A percentile compares a stretch with the other conserved stretches of the same genome.
Evolutionary conservation across 1,140 invertebrate genomes (phyloP).

Genomic region (Phocides pigmalion): DNA sequence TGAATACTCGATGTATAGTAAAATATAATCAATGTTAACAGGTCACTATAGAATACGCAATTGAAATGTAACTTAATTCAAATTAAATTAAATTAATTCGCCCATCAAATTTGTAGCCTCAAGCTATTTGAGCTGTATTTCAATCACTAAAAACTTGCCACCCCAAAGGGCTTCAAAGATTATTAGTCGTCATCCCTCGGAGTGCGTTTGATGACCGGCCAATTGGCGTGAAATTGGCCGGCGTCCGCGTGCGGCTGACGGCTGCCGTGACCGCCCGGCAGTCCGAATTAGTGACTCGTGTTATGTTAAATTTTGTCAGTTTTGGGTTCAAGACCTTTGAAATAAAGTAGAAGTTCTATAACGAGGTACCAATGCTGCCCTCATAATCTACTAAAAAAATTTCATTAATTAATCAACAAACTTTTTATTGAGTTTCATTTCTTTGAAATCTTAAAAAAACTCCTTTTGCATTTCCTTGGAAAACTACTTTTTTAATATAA

Average conservation of each 20-base stretch:
- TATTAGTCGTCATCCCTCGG: conserved; percentile 27
- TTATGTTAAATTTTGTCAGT: conserved; percentile 12
- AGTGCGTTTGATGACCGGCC: conserved; percentile 69
- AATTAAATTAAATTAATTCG: conserved; percentile 2
- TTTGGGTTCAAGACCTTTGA: not conserved
- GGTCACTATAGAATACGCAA: no score
- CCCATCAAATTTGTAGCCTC: no score
- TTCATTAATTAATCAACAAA: no score
- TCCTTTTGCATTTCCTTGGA: no score
- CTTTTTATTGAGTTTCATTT: no score
- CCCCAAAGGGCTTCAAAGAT: conserved; percentile 17
- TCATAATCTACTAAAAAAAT: no score
- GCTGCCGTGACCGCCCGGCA: conserved; percentile 33
- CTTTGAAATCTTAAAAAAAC: no score
- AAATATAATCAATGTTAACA: no score
- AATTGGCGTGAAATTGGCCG: conserved; percentile 72
- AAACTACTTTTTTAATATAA: no score
- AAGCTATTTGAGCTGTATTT: conserved; percentile 15
- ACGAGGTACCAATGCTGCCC: no score
- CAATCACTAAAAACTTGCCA: conserved; percentile 12
- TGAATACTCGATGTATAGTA: no score
- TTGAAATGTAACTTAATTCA: conserved; percentile 12
- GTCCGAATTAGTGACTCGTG: conserved; percentile 18
- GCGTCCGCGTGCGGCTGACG: conserved; percentile 47
- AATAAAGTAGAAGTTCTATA: no score